A percentile compares a stretch with the other conserved stretches of the same genome.
phyloP scores from a whole-genome alignment of 1,140 invertebrate species.

The Drosophila erecta region DNA sequence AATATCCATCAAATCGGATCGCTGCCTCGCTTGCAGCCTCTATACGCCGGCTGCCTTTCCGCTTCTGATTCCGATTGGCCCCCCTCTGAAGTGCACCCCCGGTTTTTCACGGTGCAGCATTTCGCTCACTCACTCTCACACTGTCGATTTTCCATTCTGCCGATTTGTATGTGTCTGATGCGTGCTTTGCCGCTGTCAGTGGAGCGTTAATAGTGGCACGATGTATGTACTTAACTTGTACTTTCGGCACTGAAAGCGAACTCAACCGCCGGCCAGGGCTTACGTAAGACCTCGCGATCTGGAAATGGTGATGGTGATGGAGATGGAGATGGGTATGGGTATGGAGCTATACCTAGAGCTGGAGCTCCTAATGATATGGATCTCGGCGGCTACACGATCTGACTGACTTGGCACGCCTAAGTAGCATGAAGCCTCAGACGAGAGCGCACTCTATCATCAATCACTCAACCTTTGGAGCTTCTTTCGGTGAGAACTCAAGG shows the following conservation, averaged over 20 bases:
- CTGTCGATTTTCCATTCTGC: conserved; percentile 80
- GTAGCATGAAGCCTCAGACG: conserved; percentile 46
- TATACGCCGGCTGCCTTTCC: conserved; percentile 71
- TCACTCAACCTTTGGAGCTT: conserved; percentile 19
- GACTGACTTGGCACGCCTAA: conserved; percentile 42
- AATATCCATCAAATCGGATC: conserved; percentile 84
- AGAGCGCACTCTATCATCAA: conserved; percentile 34
- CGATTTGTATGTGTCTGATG: conserved; percentile 68
- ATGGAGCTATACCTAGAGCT: conserved; percentile 16
- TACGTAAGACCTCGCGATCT: conserved; percentile 44
- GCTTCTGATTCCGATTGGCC: background rate
- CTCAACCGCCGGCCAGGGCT: conserved; percentile 25
- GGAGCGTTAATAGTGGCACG: conserved; percentile 78
- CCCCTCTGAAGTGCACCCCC: background rate
- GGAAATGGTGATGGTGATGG: background rate
- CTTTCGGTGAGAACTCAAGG: conserved; percentile 6
- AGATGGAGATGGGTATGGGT: conserved; percentile 42
- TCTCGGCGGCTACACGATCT: conserved; percentile 37
- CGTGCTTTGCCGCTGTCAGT: conserved; percentile 73
- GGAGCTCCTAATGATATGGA: conserved; percentile 54
- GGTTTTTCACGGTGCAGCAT: conserved; percentile 28
- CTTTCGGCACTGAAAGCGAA: conserved; percentile 57
- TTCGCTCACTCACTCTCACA: conserved; percentile 36
- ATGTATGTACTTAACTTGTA: conserved; percentile 65
- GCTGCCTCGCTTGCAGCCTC: conserved; percentile 74